A percentile compares a stretch with the other conserved stretches of the same genome.
These are phyloP conservation scores for Drosophila sechellia DNA, from an alignment of 1,140 invertebrate genomes.

Conservation along the genomic window DNA sequence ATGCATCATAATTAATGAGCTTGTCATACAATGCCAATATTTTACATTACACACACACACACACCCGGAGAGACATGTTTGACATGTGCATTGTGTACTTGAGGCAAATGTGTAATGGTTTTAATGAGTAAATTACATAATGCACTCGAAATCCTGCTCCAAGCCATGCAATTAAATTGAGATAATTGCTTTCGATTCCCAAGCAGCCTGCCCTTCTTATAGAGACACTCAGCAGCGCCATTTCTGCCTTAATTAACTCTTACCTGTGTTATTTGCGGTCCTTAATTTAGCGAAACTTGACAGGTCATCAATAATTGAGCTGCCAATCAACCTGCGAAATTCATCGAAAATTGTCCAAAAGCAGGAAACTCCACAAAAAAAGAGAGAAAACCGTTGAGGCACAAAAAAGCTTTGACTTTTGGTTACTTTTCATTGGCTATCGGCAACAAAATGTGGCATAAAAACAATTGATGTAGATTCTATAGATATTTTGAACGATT, in stretches of 20 bases:
- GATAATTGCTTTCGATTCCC: slow-evolving; percentile 48
- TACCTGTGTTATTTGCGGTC: slow-evolving; percentile 25
- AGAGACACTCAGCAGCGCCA: slow-evolving; percentile 9
- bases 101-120: slow-evolving; percentile 61
- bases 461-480: slow-evolving; percentile 25
- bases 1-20: slow-evolving; percentile 80
- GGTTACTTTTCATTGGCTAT: slow-evolving; percentile 45
- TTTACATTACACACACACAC: slow-evolving; percentile 60
- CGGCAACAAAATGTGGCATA: slow-evolving; percentile 14
- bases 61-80: slow-evolving; percentile 38
- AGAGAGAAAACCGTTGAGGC: slow-evolving; percentile 8
- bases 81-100: slow-evolving; percentile 51
- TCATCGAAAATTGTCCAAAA: slow-evolving; percentile 42
- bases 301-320: slow-evolving; percentile 50
- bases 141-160: slow-evolving; percentile 57
- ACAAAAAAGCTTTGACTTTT: slow-evolving; percentile 42
- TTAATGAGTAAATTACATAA: slow-evolving; percentile 77
- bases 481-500: neutral
- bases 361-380: neutral
- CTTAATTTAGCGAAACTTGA: slow-evolving; percentile 14
- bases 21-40: slow-evolving; percentile 81
- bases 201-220: slow-evolving; percentile 8
- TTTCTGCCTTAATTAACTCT: slow-evolving; percentile 36
- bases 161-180: slow-evolving; percentile 57
- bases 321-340: slow-evolving; percentile 38